phyloP scores from a whole-genome alignment of 1,140 invertebrate species.

The Oryzaephilus surinamensis region DNA sequence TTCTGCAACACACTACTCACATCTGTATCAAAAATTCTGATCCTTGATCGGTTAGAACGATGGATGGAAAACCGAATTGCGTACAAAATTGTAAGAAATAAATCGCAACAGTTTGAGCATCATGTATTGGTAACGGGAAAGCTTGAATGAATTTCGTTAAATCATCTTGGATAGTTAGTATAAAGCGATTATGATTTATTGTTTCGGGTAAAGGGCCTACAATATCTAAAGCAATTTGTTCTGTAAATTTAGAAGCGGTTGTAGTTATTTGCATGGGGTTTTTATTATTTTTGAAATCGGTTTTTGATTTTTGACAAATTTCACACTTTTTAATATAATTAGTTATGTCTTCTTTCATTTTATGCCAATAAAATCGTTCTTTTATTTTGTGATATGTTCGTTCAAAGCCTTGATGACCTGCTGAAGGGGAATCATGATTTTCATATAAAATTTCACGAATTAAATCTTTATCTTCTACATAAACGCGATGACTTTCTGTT shows the following conservation, averaged over 20 bases:
- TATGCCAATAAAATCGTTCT: conserved; percentile 21
- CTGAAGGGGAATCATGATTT: too few relatives aligned
- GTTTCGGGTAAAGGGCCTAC: conserved; percentile 20
- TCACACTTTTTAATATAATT: conserved; percentile 23
- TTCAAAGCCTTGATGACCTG: background rate
- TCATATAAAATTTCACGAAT: too few relatives aligned
- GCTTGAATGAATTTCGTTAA: conserved; percentile 22
- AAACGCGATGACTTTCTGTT: too few relatives aligned
- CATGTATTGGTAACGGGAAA: conserved; percentile 21
- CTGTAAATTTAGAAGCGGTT: conserved; percentile 15
- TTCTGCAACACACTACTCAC: too few relatives aligned
- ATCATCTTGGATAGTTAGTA: conserved; percentile 27
- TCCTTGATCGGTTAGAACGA: conserved; percentile 27
- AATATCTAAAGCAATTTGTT: conserved; percentile 22
- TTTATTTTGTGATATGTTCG: conserved; percentile 24
- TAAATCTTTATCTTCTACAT: too few relatives aligned
- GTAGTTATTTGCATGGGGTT: conserved; percentile 26
- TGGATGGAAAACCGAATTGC: conserved; percentile 19
- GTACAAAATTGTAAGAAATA: conserved; percentile 23
- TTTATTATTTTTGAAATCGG: conserved; percentile 15
- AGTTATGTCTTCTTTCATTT: conserved; percentile 24
- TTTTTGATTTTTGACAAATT: conserved; percentile 26
- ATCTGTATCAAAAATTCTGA: conserved; percentile 28
- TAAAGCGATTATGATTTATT: conserved; percentile 13
- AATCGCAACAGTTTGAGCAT: conserved; percentile 27